Evolutionary conservation across 1,140 invertebrate species (phyloP).

Genomic region (Adoxophyes honmai): DNA sequence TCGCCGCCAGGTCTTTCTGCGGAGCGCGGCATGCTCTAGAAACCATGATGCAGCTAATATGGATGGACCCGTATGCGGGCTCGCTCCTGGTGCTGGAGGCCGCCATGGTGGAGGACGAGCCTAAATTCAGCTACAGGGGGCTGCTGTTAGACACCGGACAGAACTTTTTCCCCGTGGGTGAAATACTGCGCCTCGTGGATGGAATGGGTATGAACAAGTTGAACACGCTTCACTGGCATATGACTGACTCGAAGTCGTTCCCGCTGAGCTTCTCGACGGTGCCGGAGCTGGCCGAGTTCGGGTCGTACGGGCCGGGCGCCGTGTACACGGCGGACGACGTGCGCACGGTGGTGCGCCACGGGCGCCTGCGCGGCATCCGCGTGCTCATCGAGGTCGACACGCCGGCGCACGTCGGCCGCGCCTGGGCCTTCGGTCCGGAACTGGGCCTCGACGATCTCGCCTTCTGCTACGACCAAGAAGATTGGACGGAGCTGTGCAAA

Average conservation of each 20-base stretch:
- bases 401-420: conserved; percentile 88
- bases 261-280: conserved; percentile 83
- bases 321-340: conserved; percentile 85
- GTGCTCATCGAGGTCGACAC: conserved; percentile 87
- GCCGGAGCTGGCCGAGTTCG: conserved; percentile 84
- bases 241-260: conserved; percentile 91
- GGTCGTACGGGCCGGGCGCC: conserved; percentile 84
- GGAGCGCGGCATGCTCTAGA: conserved; percentile 88
- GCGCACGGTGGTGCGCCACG: conserved; percentile 81
- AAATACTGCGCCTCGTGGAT: conserved; percentile 84
- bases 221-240: conserved; percentile 92
- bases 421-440: conserved; percentile 86
- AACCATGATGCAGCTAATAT: conserved; percentile 87
- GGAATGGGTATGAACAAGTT: conserved; percentile 89
- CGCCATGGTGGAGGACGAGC: conserved; percentile 78
- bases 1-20: conserved; percentile 84
- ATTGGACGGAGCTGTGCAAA: conserved; percentile 87
- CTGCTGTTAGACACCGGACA: conserved; percentile 87
- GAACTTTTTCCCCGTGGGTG: conserved; percentile 84
- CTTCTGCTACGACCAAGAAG: conserved; percentile 85
- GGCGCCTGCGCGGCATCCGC: conserved; percentile 83
- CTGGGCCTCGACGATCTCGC: conserved; percentile 83
- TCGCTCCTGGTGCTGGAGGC: conserved; percentile 79
- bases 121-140: conserved; percentile 82
- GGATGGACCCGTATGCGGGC: conserved; percentile 82